phyloP scores from a whole-genome alignment of 2,797 vertebrate species.

The Rhynchonycteris naso region DNA sequence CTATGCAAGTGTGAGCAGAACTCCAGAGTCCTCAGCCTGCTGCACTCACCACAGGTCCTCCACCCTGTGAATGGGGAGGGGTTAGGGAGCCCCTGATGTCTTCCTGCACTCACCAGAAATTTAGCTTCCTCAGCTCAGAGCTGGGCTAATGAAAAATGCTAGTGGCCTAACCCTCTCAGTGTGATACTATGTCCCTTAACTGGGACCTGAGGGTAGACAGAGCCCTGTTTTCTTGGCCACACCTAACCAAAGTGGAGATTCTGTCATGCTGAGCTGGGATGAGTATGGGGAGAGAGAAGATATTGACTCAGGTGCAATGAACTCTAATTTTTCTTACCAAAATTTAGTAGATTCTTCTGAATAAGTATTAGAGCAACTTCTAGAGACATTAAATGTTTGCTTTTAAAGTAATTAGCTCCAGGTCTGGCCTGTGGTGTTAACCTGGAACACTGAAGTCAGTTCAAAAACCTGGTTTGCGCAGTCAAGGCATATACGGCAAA shows the following conservation, averaged over 20 bases:
- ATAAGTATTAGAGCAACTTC: neutral
- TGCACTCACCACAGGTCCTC: neutral
- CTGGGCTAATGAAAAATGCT: neutral
- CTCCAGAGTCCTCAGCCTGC: neutral
- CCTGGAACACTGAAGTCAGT: too few relatives aligned
- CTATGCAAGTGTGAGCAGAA: neutral
- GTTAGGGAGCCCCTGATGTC: neutral
- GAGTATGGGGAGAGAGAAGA: neutral
- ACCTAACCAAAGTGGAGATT: neutral
- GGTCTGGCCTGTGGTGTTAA: too few relatives aligned
- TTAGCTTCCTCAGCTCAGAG: neutral
- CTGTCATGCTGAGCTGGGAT: neutral
- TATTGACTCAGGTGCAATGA: neutral
- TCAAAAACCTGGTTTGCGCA: too few relatives aligned
- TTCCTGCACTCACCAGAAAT: neutral
- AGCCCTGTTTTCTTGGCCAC: neutral
- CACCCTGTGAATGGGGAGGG: neutral
- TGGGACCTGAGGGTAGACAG: neutral
- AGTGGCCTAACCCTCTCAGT: neutral
- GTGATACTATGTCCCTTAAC: neutral
- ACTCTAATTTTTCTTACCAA: neutral
- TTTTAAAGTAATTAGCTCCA: neutral
- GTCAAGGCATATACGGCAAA: too few relatives aligned
- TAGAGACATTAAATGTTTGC: neutral
- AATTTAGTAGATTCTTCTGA: neutral